These are phyloP conservation scores for Pteronura brasiliensis DNA, from an alignment of 2,113 vertebrate species.

Conservation along the genomic window DNA sequence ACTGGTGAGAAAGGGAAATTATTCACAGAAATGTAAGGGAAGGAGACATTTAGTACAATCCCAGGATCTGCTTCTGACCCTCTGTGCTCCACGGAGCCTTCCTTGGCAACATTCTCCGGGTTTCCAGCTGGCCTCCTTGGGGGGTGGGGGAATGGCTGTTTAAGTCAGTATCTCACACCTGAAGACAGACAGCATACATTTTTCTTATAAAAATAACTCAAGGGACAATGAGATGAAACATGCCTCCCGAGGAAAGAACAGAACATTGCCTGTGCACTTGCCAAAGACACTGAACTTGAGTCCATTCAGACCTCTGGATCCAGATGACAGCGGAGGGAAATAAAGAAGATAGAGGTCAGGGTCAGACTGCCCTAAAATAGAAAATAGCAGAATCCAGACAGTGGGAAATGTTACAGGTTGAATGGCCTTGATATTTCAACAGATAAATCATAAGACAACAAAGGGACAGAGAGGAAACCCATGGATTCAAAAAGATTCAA, in stretches of 20 bases:
- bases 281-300: background rate
- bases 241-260: constrained; percentile 23
- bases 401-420: background rate
- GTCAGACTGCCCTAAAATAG: background rate
- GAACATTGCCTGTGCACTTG: background rate
- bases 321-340: background rate
- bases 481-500: background rate
- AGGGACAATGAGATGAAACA: background rate
- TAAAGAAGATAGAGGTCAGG: background rate
- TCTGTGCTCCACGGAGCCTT: background rate
- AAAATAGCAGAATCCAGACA: constrained; percentile 28
- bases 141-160: background rate
- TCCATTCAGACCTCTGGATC: background rate
- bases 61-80: background rate
- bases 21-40: background rate
- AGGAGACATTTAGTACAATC: background rate
- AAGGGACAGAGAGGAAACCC: background rate
- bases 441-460: background rate
- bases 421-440: background rate
- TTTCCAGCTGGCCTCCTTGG: constrained; percentile 42
- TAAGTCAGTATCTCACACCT: constrained; percentile 33
- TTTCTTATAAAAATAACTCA: background rate
- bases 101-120: background rate
- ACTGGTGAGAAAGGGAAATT: background rate
- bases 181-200: background rate